Percentiles rank a stretch among this genome's conserved stretches.
Evolutionary conservation across 1,140 invertebrate genomes (phyloP).

Genomic region (Helicoverpa zea): DNA sequence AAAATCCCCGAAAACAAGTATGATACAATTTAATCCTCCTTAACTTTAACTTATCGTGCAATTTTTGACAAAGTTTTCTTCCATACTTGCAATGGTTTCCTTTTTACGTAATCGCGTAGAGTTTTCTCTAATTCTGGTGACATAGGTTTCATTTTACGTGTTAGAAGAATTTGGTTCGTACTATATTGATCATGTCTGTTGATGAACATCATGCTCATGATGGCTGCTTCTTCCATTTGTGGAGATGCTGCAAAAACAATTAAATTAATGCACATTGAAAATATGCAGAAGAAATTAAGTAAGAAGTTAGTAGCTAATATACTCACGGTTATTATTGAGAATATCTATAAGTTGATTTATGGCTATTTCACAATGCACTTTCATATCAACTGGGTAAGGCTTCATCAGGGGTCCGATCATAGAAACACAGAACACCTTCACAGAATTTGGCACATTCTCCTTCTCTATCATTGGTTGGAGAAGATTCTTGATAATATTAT

Average conservation of each 20-base stretch:
- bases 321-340: constrained; percentile 74
- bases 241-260: constrained; percentile 73
- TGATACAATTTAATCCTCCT: background rate
- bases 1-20: background rate
- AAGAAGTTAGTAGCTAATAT: constrained; percentile 8
- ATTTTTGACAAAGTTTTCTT: constrained; percentile 64
- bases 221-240: constrained; percentile 75
- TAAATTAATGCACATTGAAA: constrained; percentile 12
- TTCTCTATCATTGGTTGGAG: constrained; percentile 77
- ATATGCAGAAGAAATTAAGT: background rate
- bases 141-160: constrained; percentile 69
- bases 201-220: constrained; percentile 77
- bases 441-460: constrained; percentile 51
- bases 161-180: constrained; percentile 64
- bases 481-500: constrained; percentile 77
- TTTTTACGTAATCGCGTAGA: constrained; percentile 69
- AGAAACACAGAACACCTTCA: constrained; percentile 72
- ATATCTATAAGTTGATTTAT: constrained; percentile 74
- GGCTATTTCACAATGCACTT: constrained; percentile 78
- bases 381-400: constrained; percentile 79
- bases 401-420: constrained; percentile 79
- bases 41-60: background rate
- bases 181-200: constrained; percentile 70
- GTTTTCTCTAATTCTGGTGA: constrained; percentile 69
- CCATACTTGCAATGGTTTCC: constrained; percentile 72